Evolutionary conservation across 2,888 invertebrate genomes (phyloP), one percentile per base, ranked within the genome.

Genomic region (Thysanoteuthis rhombus): DNA sequence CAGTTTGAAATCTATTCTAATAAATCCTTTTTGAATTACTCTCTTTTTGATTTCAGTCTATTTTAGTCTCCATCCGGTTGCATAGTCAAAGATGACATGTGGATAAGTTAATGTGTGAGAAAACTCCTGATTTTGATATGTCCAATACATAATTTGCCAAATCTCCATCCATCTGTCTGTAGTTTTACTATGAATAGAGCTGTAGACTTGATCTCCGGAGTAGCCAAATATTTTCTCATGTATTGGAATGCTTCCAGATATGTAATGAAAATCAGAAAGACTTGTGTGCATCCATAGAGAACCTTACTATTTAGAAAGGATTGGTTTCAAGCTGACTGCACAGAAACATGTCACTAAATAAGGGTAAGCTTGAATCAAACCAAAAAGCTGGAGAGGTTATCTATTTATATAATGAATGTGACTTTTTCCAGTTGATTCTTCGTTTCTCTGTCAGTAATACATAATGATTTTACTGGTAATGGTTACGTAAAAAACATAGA

Each of bases 101-200:
- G 75, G 75, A 75, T 75, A 58, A 58, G 58, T 58, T 58, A 75
- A 75, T 75, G 75, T 75, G 75, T 75, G n/a, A 75, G 75, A 75
- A 75, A 75, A n/a, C 36, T 75, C 12, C 75, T 75, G 75, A 75
- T 75, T 75, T 75, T 3, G 75, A 75, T n/a, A 75, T 75, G 75
- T n/a, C 75, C 75, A 75, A 75, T 75, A 75, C 75, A 75, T 75
- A 75, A 75, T 75, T 75, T 75, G n/a, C 75, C 75, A 75, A 75
- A 75, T 75, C 75, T 75, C n/a, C 75, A 75, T 75, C 75, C 75
- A 75, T 75, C 75, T 75, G 75, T 75, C n/a, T 75, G 75, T 75
- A 16, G 75, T n/a, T 36, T 75, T n/a, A 75, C 75, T 75, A 75
- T 75, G 75, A 75, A 75, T 75, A 75, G 75, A 75, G 75, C n/a